Conservation (phyloP, 2,888 invertebrate species). For the Melinaea menophilus region DNA sequence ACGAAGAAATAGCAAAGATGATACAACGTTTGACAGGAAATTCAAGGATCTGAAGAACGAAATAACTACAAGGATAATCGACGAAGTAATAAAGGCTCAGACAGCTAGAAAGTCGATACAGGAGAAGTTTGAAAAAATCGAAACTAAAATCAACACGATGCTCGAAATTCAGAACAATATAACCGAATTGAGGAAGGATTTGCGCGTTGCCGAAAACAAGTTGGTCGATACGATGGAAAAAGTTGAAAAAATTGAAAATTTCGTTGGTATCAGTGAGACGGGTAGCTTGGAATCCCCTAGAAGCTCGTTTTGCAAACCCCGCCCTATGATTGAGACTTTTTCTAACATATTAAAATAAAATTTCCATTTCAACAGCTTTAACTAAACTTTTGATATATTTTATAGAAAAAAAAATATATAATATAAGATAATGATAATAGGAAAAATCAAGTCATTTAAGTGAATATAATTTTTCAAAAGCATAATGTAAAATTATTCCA, state of each 20-base stretch:
- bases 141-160: slow-evolving; percentile 54
- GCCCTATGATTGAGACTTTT: slow-evolving; percentile 34
- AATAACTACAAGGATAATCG: slow-evolving; percentile 49
- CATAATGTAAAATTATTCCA: no score
- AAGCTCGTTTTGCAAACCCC: slow-evolving; percentile 34
- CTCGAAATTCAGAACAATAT: slow-evolving; percentile 53
- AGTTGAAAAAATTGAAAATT: slow-evolving; percentile 47
- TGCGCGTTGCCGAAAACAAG: slow-evolving; percentile 40
- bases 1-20: slow-evolving; percentile 41
- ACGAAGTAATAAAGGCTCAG: slow-evolving; percentile 44
- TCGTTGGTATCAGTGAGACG: slow-evolving; percentile 31
- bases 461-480: no score
- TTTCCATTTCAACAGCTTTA: no score
- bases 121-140: slow-evolving; percentile 50
- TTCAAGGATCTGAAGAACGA: slow-evolving; percentile 51
- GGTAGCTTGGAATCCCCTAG: slow-evolving; percentile 40
- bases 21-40: slow-evolving; percentile 47
- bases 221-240: slow-evolving; percentile 43
- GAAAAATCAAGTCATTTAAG: no score
- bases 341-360: no score
- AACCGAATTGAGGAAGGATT: slow-evolving; percentile 41
- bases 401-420: no score
- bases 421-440: no score
- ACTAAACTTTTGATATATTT: no score
- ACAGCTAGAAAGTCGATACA: slow-evolving; percentile 46